Conservation (phyloP, 2,888 invertebrate genomes). For the Schizotus pectinicornis region DNA sequence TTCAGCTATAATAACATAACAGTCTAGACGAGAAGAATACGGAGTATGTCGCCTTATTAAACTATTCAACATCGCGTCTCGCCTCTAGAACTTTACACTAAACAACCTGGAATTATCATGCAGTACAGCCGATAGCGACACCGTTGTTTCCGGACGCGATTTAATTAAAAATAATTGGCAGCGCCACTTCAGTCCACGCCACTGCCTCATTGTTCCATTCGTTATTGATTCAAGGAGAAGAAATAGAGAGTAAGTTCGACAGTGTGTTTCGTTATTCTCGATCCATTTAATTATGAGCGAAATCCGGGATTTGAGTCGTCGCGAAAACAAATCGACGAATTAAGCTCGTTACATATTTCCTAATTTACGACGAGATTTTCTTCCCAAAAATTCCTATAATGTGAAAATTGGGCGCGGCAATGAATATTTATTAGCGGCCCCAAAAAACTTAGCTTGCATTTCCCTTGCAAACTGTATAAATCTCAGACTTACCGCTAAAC, state of each 20-base stretch:
- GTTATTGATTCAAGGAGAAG: constrained; percentile 21
- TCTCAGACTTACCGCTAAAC: constrained; percentile 29
- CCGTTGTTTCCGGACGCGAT: no score
- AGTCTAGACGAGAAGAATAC: constrained; percentile 19
- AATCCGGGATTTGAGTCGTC: not conserved
- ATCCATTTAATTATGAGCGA: constrained; percentile 17
- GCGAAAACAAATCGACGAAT: constrained; percentile 11
- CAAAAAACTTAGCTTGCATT: constrained; percentile 28
- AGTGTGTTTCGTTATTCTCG: constrained; percentile 17
- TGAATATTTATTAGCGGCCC: constrained; percentile 24
- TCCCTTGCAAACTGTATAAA: constrained; percentile 30
- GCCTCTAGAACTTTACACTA: constrained; percentile 9
- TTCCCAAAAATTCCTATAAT: constrained; percentile 15
- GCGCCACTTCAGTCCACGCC: constrained; percentile 8
- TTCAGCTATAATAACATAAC: constrained; percentile 21
- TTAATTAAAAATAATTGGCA: no score
- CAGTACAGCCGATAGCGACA: constrained; percentile 11
- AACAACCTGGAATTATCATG: constrained; percentile 14
- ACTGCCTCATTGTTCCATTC: constrained; percentile 27
- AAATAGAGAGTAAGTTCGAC: constrained; percentile 15
- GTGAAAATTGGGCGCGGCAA: constrained; percentile 16
- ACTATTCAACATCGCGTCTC: constrained; percentile 4
- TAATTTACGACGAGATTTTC: constrained; percentile 13
- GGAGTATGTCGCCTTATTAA: constrained; percentile 6
- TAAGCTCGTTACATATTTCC: constrained; percentile 10